Evolutionary conservation across 2,797 vertebrate genomes (phyloP).

Genomic region (Apogon talboti): DNA sequence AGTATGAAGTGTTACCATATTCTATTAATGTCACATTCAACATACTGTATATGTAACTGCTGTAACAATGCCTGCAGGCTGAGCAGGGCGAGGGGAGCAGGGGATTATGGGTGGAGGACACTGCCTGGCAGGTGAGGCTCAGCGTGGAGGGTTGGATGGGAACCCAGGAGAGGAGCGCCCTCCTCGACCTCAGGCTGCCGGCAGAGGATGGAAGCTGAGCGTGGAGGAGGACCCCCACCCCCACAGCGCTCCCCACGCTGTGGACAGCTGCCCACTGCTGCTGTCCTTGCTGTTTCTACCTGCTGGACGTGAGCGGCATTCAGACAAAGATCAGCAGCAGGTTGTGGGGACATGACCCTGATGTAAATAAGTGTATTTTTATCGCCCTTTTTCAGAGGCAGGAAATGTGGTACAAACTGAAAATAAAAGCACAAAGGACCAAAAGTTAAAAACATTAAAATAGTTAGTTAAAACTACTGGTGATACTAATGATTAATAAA

Average conservation of each 20-base stretch:
- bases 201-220: constrained; percentile 40
- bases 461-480: too few species aligned
- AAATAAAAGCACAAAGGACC: too few species aligned
- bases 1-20: too few species aligned
- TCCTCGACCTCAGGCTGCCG: constrained; percentile 38
- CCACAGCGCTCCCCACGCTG: not conserved
- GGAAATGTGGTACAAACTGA: too few species aligned
- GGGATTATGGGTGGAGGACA: constrained; percentile 47
- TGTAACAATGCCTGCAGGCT: not conserved
- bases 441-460: too few species aligned
- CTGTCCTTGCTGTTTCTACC: constrained; percentile 33
- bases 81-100: not conserved
- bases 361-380: too few species aligned
- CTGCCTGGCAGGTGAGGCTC: constrained; percentile 37
- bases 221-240: constrained; percentile 17
- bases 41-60: too few species aligned
- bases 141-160: constrained; percentile 9
- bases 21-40: too few species aligned
- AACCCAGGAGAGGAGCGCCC: constrained; percentile 19
- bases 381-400: too few species aligned
- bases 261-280: constrained; percentile 6
- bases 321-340: constrained; percentile 15
- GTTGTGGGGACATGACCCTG: too few species aligned
- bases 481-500: too few species aligned
- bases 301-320: constrained; percentile 42